Evolutionary conservation across 2,113 vertebrate genomes (phyloP).

Genomic region (Tupaia tana): DNA sequence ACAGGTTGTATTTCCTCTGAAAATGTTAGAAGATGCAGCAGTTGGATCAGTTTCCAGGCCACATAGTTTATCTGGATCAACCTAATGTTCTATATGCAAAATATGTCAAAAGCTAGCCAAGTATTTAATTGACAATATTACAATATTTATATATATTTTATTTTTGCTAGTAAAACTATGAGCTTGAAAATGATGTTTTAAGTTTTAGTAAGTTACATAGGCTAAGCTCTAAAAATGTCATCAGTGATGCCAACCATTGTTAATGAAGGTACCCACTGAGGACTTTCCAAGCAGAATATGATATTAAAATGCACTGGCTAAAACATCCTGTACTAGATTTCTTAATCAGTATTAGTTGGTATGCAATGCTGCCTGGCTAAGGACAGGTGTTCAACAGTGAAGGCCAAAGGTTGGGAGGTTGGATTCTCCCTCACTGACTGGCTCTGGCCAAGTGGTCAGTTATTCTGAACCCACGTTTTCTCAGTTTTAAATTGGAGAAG

Average conservation of each 20-base stretch:
- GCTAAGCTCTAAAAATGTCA: conserved; percentile 28
- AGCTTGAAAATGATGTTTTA: conserved; percentile 17
- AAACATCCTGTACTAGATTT: neutral
- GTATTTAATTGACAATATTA: conserved; percentile 50
- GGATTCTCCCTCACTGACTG: neutral
- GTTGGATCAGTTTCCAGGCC: neutral
- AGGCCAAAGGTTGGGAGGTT: neutral
- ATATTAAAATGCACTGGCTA: neutral
- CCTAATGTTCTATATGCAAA: conserved; percentile 37
- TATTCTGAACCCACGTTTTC: neutral
- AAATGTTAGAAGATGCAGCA: neutral
- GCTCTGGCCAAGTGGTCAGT: neutral
- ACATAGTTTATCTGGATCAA: conserved; percentile 11
- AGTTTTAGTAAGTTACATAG: conserved; percentile 40
- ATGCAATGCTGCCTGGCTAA: neutral
- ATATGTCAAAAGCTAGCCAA: conserved; percentile 4
- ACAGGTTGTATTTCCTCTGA: neutral
- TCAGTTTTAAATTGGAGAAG: neutral
- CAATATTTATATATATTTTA: neutral
- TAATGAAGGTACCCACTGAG: neutral
- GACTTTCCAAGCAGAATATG: neutral
- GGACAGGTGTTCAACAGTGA: neutral
- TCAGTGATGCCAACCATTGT: neutral
- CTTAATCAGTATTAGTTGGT: neutral
- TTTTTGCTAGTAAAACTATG: conserved; percentile 35